Conservation (phyloP, 2,888 invertebrate genomes). For the Oscheius sp. region DNA sequence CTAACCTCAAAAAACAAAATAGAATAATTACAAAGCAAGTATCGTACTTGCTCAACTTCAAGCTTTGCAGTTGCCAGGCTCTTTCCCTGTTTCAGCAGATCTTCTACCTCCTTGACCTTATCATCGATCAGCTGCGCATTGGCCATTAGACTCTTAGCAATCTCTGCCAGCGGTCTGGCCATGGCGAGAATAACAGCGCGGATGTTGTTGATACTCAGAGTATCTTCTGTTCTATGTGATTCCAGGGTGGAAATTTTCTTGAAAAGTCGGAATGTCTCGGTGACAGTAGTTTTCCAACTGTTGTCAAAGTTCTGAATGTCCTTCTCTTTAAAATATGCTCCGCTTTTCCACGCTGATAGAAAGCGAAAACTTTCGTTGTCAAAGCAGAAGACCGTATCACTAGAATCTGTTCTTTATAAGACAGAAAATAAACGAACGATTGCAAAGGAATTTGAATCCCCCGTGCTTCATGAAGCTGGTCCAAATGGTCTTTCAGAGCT, state of each 20-base stretch:
- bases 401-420: conserved; percentile 10
- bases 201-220: conserved; percentile 38
- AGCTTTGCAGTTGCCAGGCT: not conserved
- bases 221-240: conserved; percentile 32
- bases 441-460: conserved; percentile 27
- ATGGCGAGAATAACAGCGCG: conserved; percentile 29
- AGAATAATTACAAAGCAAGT: not conserved
- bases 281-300: conserved; percentile 44
- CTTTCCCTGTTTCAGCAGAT: conserved; percentile 19
- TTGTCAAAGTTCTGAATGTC: conserved; percentile 24
- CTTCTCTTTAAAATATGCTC: conserved; percentile 7
- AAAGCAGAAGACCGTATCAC: conserved; percentile 45
- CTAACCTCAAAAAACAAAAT: not conserved
- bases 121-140: conserved; percentile 40
- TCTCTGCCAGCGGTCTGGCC: conserved; percentile 33
- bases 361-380: conserved; percentile 56
- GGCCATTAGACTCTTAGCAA: conserved; percentile 34
- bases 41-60: conserved; percentile 27
- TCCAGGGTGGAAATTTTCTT: conserved; percentile 30
- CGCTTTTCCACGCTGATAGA: conserved; percentile 40
- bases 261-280: conserved; percentile 40
- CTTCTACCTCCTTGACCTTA: conserved; percentile 35
- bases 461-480: conserved; percentile 18
- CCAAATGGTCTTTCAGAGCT: conserved; percentile 29
- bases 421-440: conserved; percentile 12